Percentiles rank a stretch among this genome's conserved stretches.
These are phyloP conservation scores for Rhinoptilus africanus DNA, from an alignment of 2,113 vertebrate genomes.

Conservation along the genomic window DNA sequence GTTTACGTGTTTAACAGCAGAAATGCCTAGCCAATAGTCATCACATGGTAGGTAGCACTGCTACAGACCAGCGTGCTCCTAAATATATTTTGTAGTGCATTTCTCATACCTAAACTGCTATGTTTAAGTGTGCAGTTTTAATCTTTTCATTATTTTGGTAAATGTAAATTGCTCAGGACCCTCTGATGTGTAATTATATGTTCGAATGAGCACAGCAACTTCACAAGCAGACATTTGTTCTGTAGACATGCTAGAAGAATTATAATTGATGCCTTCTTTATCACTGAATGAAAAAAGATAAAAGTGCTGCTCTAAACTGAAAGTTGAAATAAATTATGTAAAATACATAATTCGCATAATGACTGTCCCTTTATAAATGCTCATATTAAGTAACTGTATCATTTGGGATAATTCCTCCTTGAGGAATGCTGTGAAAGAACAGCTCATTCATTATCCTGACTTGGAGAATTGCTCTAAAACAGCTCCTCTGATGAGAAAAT, in stretches of 20 bases:
- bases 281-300: slow-evolving; percentile 48
- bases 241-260: slow-evolving; percentile 23
- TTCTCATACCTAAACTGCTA: background rate
- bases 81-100: background rate
- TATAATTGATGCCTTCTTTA: slow-evolving; percentile 58
- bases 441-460: slow-evolving; percentile 62
- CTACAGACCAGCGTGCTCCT: background rate
- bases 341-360: slow-evolving; percentile 61
- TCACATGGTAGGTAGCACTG: background rate
- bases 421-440: slow-evolving; percentile 38
- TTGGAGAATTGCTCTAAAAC: slow-evolving; percentile 53
- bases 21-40: background rate
- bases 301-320: slow-evolving; percentile 38
- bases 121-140: background rate
- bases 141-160: slow-evolving; percentile 28
- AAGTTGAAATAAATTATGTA: slow-evolving; percentile 60
- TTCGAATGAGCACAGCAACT: slow-evolving; percentile 52
- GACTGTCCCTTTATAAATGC: slow-evolving; percentile 62
- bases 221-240: slow-evolving; percentile 42
- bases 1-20: background rate
- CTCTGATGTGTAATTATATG: slow-evolving; percentile 24
- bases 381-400: slow-evolving; percentile 50
- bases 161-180: slow-evolving; percentile 10
- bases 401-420: slow-evolving; percentile 57
- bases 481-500: slow-evolving; percentile 24